Base-by-base conservation (phyloP, 2,797 vertebrate species). In the Melanotaenia parkinsoni region DNA sequence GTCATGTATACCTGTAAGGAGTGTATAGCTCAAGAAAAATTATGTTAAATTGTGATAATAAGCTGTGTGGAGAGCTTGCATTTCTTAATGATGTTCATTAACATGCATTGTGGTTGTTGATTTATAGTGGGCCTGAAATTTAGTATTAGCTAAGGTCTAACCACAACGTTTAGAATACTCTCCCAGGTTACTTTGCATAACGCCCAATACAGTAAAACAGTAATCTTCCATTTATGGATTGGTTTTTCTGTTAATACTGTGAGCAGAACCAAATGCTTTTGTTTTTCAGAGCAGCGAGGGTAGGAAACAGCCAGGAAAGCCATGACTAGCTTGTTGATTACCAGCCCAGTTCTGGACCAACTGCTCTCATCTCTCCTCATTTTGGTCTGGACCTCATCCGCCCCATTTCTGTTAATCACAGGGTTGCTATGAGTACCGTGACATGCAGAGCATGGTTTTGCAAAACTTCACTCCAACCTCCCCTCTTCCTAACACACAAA, bases 341-440 rank as follows among this genome's bases (percentile, higher is more conserved):
- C 85, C 85, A 88, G 79, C 72, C 73, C 82, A 80, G 56, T 67
- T 81, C 81, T 83, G 87, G 80, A 88, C 84, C 71, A 22, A 84
- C 38, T 56, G 79, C 77, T 86, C 83, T 84, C 70, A 84, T 76
- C 86, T 89, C 87, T 90, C 87, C 87, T 90, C 87, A 86, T 92
- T 91, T 90, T 88, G 86, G 88, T 88, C 84, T 82, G 77, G 45
- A 93, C 88, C 92, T 92, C 90, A 92, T 90, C 91, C 88, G 85
- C 90, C 88, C 88, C 88, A 90, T 89, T 93, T 88, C 86, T 92
- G 84, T 80, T 93, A 93, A 94, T 93, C 85, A 93, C 87, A 91
- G 88, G 91, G 90, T 94, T 94, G 84, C 91, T 85, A 84, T 86
- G 89, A 91, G 86, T 83, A 91, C 88, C 74, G 77, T 93, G 90